Evolutionary conservation across 1,140 invertebrate genomes (phyloP), one percentile per base, ranked within the genome.

Genomic region (Palaemon carinicauda): DNA sequence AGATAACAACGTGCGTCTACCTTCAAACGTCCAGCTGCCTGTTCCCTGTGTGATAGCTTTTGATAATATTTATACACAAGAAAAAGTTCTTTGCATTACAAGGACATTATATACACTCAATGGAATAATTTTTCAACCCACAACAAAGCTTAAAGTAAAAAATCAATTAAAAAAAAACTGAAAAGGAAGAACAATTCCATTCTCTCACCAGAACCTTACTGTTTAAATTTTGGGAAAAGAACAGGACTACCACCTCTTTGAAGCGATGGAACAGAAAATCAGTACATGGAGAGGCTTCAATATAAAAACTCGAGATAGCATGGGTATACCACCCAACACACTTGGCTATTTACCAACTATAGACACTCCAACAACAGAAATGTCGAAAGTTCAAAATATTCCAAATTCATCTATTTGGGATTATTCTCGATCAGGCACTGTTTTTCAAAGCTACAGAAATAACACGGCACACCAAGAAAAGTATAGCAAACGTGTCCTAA

Each of bases 401-500:
- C 29, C 75, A 29, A 15, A n/a, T 69, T 80, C 88, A 33, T 19
- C 69, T 29, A n/a, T n/a, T n/a, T n/a, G n/a, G n/a, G n/a, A n/a
- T n/a, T n/a, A n/a, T n/a, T n/a, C n/a, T n/a, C n/a, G n/a, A n/a
- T n/a, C n/a, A n/a, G n/a, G n/a, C n/a, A n/a, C n/a, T n/a, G n/a
- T n/a, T n/a, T n/a, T n/a, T n/a, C n/a, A n/a, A n/a, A n/a, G n/a
- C n/a, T n/a, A n/a, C n/a, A n/a, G n/a, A n/a, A n/a, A n/a, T n/a
- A n/a, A n/a, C n/a, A n/a, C n/a, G n/a, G n/a, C n/a, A n/a, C n/a
- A 83, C 15, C 3, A 84, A 80, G 33, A 74, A 19, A 60, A 60
- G n/a, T 83, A 65, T 52, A 27, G 51, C 29, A 53, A 56, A 31
- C 9, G 89, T 29, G 56, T 90, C 14, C 56, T 90, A 29, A 81